phyloP scores from a whole-genome alignment of 2,797 vertebrate genomes.

The Chanos chanos region DNA sequence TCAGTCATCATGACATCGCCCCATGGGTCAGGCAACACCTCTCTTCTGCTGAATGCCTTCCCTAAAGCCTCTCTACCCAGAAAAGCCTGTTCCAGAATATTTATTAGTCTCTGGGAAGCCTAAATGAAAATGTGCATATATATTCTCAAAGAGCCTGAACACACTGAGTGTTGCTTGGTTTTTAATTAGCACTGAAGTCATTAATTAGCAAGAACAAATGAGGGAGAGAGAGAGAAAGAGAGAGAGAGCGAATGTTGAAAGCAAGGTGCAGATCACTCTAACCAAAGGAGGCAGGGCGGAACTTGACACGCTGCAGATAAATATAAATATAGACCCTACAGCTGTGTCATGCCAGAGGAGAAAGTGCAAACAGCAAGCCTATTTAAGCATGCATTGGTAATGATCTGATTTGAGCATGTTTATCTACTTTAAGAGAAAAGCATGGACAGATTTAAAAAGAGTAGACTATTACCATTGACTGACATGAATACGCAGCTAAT shows the following conservation, averaged over 20 bases:
- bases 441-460: conserved; percentile 11
- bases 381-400: conserved; percentile 28
- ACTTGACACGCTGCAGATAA: conserved; percentile 37
- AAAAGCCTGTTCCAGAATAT: conserved; percentile 11
- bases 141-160: conserved; percentile 41
- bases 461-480: not conserved
- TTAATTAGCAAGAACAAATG: conserved; percentile 57
- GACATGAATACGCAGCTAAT: not conserved
- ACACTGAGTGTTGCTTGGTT: conserved; percentile 40
- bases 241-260: conserved; percentile 1
- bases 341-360: conserved; percentile 40
- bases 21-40: too few species aligned
- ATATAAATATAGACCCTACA: conserved; percentile 51
- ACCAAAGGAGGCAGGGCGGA: conserved; percentile 21
- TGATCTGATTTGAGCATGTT: conserved; percentile 25
- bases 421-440: conserved; percentile 6
- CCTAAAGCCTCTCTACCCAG: not conserved
- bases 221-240: not conserved
- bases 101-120: conserved; percentile 28
- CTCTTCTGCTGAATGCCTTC: not conserved
- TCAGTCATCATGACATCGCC: too few species aligned
- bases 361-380: conserved; percentile 33
- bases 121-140: conserved; percentile 34
- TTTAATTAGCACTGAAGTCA: conserved; percentile 59
- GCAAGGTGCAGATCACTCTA: conserved; percentile 23